Evolutionary conservation across 2,888 invertebrate genomes (phyloP), one percentile per base, ranked within the genome.

Genomic region (Meganola albula): DNA sequence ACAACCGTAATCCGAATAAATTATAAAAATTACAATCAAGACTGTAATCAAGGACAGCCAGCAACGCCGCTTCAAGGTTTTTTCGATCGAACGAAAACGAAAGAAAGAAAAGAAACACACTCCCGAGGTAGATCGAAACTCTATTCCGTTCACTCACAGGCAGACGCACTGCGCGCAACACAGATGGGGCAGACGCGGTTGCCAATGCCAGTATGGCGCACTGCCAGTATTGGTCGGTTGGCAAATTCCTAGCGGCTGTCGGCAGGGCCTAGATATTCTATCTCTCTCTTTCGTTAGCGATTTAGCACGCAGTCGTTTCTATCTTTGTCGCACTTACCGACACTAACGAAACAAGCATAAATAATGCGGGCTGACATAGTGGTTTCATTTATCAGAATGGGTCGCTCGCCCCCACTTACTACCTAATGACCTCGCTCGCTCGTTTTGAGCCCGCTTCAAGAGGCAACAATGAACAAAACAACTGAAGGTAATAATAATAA

Each of bases 171-270:
- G n/a, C n/a, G n/a, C n/a, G n/a, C n/a, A n/a, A n/a, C n/a, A n/a
- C n/a, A n/a, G n/a, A n/a, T n/a, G n/a, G n/a, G 53, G 52, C 55
- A 57, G 54, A 50, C 49, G 57, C 65, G 53, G 55, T 60, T 64
- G 63, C 64, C 68, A 67, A 64, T 71, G 69, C 73, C 69, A 70
- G 68, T 61, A 60, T 60, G 58, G 63, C 66, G 62, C 58, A 61
- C 59, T 75, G 74, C 75, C 76, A 76, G 73, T 65, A 74, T 74
- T 74, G 74, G 73, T 68, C 69, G 67, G 61, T 65, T 69, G 70
- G 64, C 70, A 67, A 63, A 73, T 69, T 68, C 62, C 66, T 63
- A 72, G 64, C 64, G 53, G 57, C 59, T 61, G 55, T 57, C 58
- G 54, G 52, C 53, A 56, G 52, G 46, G 44, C n/a, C n/a, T n/a